Evolutionary conservation across 2,888 invertebrate species (phyloP).

Genomic region (Cistogaster globosa): DNA sequence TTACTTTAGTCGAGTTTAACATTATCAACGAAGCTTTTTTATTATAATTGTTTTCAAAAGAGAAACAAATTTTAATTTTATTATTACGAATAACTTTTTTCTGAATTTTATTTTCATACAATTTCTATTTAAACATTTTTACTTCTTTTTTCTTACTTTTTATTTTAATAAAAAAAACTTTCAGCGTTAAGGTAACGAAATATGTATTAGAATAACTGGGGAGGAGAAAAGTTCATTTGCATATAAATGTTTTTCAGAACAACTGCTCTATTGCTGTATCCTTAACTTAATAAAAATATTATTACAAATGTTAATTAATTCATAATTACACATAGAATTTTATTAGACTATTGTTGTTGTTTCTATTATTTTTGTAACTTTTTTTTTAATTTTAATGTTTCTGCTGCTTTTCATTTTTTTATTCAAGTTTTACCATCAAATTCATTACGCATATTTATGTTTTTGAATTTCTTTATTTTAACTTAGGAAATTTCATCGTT

Average conservation of each 20-base stretch:
- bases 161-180: too few species aligned
- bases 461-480: too few species aligned
- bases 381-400: neutral
- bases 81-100: too few species aligned
- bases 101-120: too few species aligned
- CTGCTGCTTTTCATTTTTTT: too few species aligned
- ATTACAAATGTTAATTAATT: slow-evolving; percentile 67
- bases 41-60: slow-evolving; percentile 43
- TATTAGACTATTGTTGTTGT: neutral
- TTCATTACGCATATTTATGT: too few species aligned
- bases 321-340: slow-evolving; percentile 55
- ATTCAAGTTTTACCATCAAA: too few species aligned
- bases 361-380: neutral
- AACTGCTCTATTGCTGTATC: neutral
- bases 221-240: slow-evolving; percentile 7
- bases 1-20: slow-evolving; percentile 32
- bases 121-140: too few species aligned
- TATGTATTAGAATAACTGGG: too few species aligned
- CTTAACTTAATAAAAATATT: slow-evolving; percentile 64
- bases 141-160: too few species aligned
- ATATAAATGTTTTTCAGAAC: slow-evolving; percentile 39
- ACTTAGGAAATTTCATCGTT: too few species aligned
- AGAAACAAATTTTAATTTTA: slow-evolving; percentile 31
- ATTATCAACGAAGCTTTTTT: slow-evolving; percentile 60
- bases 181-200: too few species aligned